Base-by-base conservation (phyloP, 2,113 vertebrate genomes). In the Toxostoma redivivum region DNA sequence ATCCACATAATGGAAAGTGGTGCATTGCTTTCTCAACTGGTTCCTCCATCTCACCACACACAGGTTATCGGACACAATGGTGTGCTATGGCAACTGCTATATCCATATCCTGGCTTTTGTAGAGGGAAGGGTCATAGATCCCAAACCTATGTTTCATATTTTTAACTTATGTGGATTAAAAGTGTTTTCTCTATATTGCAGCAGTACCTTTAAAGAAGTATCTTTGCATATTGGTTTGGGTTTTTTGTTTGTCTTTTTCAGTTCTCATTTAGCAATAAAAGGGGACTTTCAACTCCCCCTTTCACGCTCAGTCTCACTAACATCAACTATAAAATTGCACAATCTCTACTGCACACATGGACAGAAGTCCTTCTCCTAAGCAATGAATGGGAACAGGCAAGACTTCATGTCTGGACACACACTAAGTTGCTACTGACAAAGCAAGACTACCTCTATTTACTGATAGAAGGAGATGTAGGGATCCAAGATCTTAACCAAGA, bases 1-100 rank as follows among this genome's bases (percentile, higher is more conserved):
- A 56, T 14, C 12, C 8, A 9, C 35, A 33, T 4, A 12, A 44
- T 0, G 11, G 22, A 27, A 24, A 3, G 9, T 1, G 12, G 8
- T 16, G 70, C 48, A 28, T 5, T 40, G 50, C 25, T 48, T 33
- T 64, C 62, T 67, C 58, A 4, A 16, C 33, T 30, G 31, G 22
- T 38, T 9, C 60, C 74, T 66, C 38, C 44, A 19, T 19, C 4
- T 4, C 31, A 20, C 12, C 17, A 21, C 47, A 30, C 0, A 0
- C 12, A 20, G 25, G 22, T n/a, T 37, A 31, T 23, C 30, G 45
- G 24, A 12, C n/a, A 22, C 13, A 42, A 13, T 24, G 9, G 20
- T 56, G 10, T 13, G 40, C 48, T 19, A 1, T 2, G 12, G 45
- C 37, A 31, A 11, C 33, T 53, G 57, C 47, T 22, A 4, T 21